Percentiles rank a stretch among this genome's conserved stretches.
Evolutionary conservation across 2,113 vertebrate species (phyloP).

Genomic region (Hymenochirus boettgeri): DNA sequence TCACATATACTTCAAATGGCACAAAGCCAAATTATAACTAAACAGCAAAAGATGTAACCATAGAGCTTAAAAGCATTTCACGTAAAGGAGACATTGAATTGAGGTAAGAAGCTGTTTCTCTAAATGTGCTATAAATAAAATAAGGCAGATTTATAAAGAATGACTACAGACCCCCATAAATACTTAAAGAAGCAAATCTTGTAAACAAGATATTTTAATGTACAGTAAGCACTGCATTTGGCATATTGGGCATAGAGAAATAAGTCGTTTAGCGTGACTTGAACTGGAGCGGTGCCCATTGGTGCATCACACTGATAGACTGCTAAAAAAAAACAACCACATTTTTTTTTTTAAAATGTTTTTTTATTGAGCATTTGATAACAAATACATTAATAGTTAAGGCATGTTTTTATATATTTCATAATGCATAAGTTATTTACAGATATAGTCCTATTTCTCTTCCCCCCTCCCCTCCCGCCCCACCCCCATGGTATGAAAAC

Average conservation of each 20-base stretch:
- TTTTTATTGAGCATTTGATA: background rate
- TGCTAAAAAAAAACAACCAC: too few relatives aligned
- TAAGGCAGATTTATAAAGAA: constrained; percentile 23
- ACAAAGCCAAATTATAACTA: constrained; percentile 29
- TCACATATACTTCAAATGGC: constrained; percentile 23
- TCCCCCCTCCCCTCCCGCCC: too few relatives aligned
- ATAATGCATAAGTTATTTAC: too few relatives aligned
- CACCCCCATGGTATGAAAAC: too few relatives aligned
- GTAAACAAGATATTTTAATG: constrained; percentile 8
- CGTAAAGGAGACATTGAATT: constrained; percentile 19
- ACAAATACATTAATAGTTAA: too few relatives aligned
- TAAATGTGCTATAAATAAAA: constrained; percentile 36
- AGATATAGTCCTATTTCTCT: too few relatives aligned
- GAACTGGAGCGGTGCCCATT: too few relatives aligned
- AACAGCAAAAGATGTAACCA: constrained; percentile 19
- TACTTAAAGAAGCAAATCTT: constrained; percentile 7
- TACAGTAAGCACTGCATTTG: background rate
- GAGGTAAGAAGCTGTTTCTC: constrained; percentile 27
- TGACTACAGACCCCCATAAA: constrained; percentile 5
- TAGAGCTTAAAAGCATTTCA: constrained; percentile 26
- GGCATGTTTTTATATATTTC: too few relatives aligned
- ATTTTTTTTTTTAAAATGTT: background rate
- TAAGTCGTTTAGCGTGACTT: too few relatives aligned
- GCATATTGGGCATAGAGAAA: background rate
- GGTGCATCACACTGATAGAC: too few relatives aligned